Conservation (phyloP, 1,140 invertebrate genomes). For the Rhopalosiphum padi region DNA sequence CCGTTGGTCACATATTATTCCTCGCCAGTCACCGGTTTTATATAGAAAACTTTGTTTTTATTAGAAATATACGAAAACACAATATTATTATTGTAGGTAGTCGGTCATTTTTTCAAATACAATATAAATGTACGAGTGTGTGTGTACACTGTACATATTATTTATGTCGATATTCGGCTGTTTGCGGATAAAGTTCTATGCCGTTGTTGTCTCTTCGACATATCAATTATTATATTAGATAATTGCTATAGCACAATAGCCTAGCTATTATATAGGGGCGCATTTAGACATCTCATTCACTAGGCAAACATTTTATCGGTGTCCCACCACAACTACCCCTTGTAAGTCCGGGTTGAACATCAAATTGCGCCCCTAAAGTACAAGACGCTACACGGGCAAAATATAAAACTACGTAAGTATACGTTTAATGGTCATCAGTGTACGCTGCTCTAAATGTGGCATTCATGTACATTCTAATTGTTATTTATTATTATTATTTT, state of each 20-base stretch:
- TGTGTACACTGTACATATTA: too few species aligned
- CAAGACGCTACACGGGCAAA: too few species aligned
- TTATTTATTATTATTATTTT: too few species aligned
- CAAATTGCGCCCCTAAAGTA: background rate
- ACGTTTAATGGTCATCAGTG: too few species aligned
- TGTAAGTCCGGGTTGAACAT: background rate
- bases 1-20: conserved; percentile 4
- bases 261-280: too few species aligned
- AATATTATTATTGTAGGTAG: background rate
- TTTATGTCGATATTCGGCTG: background rate
- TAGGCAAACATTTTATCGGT: background rate
- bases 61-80: background rate
- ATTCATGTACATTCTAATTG: too few species aligned
- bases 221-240: background rate
- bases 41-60: background rate
- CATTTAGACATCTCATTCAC: background rate
- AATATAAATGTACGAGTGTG: background rate
- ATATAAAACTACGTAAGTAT: too few species aligned
- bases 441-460: too few species aligned
- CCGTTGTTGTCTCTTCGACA: background rate
- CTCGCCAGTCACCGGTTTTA: background rate
- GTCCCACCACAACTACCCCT: background rate
- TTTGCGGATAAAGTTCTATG: background rate
- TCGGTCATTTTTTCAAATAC: background rate
- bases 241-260: too few species aligned